Percentiles rank a stretch among this genome's conserved stretches.
Evolutionary conservation across 2,888 invertebrate genomes (phyloP).

Genomic region (Odontomyia ornata): DNA sequence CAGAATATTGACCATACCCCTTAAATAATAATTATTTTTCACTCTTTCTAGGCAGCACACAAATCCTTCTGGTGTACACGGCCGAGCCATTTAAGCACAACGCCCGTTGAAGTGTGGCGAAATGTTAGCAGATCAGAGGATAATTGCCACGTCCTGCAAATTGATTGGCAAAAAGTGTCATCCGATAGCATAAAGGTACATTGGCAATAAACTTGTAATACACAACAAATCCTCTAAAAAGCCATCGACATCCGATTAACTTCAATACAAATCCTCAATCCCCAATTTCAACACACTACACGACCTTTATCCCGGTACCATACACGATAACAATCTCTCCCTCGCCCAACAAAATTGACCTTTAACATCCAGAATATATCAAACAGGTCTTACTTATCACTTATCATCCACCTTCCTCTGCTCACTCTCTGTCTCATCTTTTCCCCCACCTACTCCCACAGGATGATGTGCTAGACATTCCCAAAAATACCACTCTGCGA

Average conservation of each 20-base stretch:
- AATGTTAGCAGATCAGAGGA: conserved; percentile 73
- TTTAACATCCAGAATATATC: conserved; percentile 20
- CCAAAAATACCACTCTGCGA: conserved; percentile 63
- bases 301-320: not conserved
- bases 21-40: no score
- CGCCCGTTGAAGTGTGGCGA: conserved; percentile 71
- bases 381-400: conserved; percentile 20
- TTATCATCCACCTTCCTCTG: not conserved
- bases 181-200: conserved; percentile 59
- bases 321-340: conserved; percentile 13
- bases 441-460: not conserved
- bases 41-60: conserved; percentile 73
- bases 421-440: no score
- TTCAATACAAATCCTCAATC: conserved; percentile 17
- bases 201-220: no score
- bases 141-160: conserved; percentile 68
- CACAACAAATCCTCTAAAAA: conserved; percentile 2
- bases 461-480: conserved; percentile 56
- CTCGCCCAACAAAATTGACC: conserved; percentile 14
- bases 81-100: conserved; percentile 67
- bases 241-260: not conserved
- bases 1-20: no score
- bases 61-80: conserved; percentile 76
- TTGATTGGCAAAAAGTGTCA: conserved; percentile 61
- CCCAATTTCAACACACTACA: not conserved